Evolutionary conservation across 2,888 invertebrate species (phyloP), one percentile per base, ranked within the genome.

Genomic region (Drosophila longiperda): DNA sequence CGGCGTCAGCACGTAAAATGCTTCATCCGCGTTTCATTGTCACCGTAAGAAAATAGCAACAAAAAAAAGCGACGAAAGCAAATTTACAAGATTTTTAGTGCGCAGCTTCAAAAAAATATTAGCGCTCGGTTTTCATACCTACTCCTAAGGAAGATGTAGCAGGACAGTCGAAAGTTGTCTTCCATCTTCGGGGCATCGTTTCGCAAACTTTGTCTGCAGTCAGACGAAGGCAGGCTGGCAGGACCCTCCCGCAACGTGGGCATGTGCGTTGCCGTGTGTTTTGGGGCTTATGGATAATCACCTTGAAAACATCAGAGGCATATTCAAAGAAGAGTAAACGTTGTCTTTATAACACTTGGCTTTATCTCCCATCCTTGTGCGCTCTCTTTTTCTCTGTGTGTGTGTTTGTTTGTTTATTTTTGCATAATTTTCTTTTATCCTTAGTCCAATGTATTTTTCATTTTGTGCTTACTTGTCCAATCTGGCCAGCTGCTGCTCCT

Each of bases 1-100:
- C 52, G 78, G 67, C 86, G 73, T 65, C 74, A 77, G 82, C 84
- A 89, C 89, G 90, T 88, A 88, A 90, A 88, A 88, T 88, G 90
- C 89, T 87, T 87, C 88, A 90, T 90, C 82, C 84, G 67, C 90
- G 81, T 81, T 87, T 88, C 86, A 87, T 87, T 87, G 86, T 88
- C 90, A 73, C 73, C 79, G 64, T 53, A 61, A 78, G 64, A 70
- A 70, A 70, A 62, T 71, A 17, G 12, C 26, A 64, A 33, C 40
- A 75, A 66, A 73, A 80, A 69, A 72, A 42, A 32, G 32, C 29
- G 80, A 60, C 55, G 75, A 73, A 66, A 65, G 75, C 68, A 77
- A 87, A 89, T 84, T 82, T 82, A 90, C 87, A 79, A 76, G 0
- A 90, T 79, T 88, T 78, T 88, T 76, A 57, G 50, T 61, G 74